Conservation (phyloP, 2,797 vertebrate species). For the Syncerus caffer region DNA sequence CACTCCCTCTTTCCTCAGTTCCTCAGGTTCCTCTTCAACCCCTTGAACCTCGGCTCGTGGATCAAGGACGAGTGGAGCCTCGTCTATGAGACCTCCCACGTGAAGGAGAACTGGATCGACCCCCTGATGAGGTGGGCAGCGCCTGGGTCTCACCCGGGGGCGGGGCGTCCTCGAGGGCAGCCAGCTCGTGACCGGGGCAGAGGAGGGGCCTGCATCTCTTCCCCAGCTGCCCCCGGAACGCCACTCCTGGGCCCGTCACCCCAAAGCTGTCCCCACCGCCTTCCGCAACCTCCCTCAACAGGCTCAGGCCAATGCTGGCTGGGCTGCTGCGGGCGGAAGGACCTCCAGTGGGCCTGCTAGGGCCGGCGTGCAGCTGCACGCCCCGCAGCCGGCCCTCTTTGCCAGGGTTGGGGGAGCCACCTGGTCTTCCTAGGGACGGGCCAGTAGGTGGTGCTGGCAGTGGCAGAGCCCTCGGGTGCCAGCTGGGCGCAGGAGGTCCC, state of each 20-base stretch:
- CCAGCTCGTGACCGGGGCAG: rapidly evolving
- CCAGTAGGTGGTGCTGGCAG: not conserved
- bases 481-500: not conserved
- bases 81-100: slow-evolving; percentile 87
- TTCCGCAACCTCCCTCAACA: not conserved
- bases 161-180: rapidly evolving
- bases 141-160: rapidly evolving
- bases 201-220: not conserved
- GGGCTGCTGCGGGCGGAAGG: rapidly evolving
- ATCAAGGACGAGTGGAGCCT: slow-evolving; percentile 92
- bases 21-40: slow-evolving; percentile 92
- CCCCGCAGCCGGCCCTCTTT: not conserved
- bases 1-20: slow-evolving; percentile 83
- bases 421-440: not conserved
- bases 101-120: slow-evolving; percentile 87
- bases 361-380: not conserved
- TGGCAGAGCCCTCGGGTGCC: too few relatives aligned
- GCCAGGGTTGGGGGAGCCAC: not conserved
- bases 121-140: slow-evolving; percentile 88
- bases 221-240: not conserved
- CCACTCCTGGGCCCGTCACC: not conserved
- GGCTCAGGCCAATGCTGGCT: rapidly evolving
- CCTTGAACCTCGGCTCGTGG: slow-evolving; percentile 88
- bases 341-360: not conserved
- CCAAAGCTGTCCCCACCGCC: not conserved